Evolutionary conservation across 2,888 invertebrate species (phyloP), one percentile per base, ranked within the genome.

Genomic region (Zygogramma bicolorata): DNA sequence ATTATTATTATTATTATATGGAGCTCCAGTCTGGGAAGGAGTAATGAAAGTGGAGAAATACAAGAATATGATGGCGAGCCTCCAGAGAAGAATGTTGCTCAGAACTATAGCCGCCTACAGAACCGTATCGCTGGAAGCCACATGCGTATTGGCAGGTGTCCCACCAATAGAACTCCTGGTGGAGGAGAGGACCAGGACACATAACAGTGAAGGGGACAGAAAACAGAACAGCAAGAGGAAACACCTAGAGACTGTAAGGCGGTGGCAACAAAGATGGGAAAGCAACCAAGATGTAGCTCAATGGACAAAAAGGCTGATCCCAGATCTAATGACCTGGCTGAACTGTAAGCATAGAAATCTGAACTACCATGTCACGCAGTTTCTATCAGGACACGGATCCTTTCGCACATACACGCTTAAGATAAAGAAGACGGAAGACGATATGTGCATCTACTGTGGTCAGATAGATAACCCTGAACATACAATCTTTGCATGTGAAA

Each of bases 291-390:
- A 15, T 40, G 29, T 42, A n/a, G 46, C 25, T 5, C 65, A 29
- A 18, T 53, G 65, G 53, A 65, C 65, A 18, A 65, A 53, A 13
- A 7, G 2, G 1, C 53, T 49, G 13, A 65, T 65, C 31, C 65
- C 65, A n/a, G 22, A 22, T 10, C 0, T 65, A 6, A 13, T 10
- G 0, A 2, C 15, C 13, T 53, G 53, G 53, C 3, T 53, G 1
- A 31, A 31, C 7, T 65, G 65, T n/a, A n/a, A n/a, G n/a, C n/a
- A n/a, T n/a, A n/a, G n/a, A n/a, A n/a, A n/a, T n/a, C n/a, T n/a
- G n/a, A n/a, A n/a, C n/a, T n/a, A n/a, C n/a, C n/a, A n/a, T n/a
- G n/a, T n/a, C 10, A 49, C 65, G 5, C 65, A 65, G 29, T 7
- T 31, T 0, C 49, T 65, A 13, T 27, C 53, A 1, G 31, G 65